A percentile compares a stretch with the other conserved stretches of the same genome.
Conservation (phyloP, 2,113 vertebrate genomes). For the Tringa solitaria region DNA sequence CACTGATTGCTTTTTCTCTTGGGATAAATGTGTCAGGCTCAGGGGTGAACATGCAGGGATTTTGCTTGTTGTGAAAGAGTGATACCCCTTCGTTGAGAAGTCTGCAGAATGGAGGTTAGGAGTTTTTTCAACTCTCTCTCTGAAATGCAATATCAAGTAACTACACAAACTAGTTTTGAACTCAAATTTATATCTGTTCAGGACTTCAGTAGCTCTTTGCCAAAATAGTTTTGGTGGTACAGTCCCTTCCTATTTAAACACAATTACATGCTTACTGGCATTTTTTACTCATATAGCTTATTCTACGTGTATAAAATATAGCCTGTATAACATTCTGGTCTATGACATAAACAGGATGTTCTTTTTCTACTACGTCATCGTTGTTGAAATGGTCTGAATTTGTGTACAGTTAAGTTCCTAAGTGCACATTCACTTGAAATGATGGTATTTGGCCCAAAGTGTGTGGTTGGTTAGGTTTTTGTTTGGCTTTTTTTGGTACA, state of each 20-base stretch:
- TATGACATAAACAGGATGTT: not conserved
- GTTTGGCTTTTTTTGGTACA: not conserved
- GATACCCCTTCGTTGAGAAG: not conserved
- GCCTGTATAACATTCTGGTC: not conserved
- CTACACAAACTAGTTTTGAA: not conserved
- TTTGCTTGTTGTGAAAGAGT: not conserved
- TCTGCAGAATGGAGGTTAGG: not conserved
- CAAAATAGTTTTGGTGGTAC: not conserved
- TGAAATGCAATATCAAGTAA: not conserved
- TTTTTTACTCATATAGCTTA: not conserved
- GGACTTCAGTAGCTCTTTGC: not conserved
- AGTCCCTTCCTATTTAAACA: not conserved
- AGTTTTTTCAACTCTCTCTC: not conserved
- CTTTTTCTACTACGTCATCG: not conserved
- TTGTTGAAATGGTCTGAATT: not conserved
- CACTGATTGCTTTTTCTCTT: not conserved
- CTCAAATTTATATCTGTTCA: not conserved
- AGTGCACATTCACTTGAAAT: not conserved
- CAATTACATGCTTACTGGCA: no score
- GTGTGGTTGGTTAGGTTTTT: not conserved
- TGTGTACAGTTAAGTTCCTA: not conserved
- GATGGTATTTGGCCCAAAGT: not conserved
- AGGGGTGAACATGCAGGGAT: not conserved
- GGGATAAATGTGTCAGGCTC: not conserved
- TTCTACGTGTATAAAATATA: not conserved